Conservation (phyloP, 2,888 invertebrate genomes). For the Steinernema hermaphroditum region DNA sequence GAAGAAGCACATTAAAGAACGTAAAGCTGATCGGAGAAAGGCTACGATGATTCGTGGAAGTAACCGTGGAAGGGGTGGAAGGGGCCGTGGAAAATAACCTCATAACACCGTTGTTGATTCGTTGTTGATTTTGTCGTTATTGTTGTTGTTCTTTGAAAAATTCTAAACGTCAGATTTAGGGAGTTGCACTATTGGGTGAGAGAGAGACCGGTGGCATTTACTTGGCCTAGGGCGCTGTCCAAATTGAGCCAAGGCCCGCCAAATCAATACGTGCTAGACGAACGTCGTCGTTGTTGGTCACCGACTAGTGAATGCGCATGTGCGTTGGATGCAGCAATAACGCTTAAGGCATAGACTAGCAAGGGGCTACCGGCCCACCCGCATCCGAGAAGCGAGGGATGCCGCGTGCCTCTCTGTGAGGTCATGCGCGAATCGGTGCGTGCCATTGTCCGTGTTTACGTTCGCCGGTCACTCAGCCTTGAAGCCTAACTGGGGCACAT, state of each 20-base stretch:
- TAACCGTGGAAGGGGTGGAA: not conserved
- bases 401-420: constrained; percentile 2
- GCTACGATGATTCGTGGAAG: not conserved
- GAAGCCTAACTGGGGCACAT: constrained; percentile 1
- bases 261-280: constrained; percentile 17
- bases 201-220: not conserved
- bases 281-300: constrained; percentile 18
- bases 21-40: not conserved
- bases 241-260: constrained; percentile 6
- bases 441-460: constrained; percentile 2
- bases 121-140: not conserved
- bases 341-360: not conserved
- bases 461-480: not conserved
- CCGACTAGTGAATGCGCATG: constrained; percentile 14
- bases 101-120: not conserved
- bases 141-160: not conserved
- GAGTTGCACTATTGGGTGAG: too few relatives aligned
- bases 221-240: constrained; percentile 5
- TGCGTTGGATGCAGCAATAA: constrained; percentile 3
- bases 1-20: not conserved
- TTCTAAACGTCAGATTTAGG: not conserved
- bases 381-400: not conserved
- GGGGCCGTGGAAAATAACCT: not conserved
- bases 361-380: constrained; percentile 15
- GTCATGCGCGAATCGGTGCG: constrained; percentile 16